A percentile compares a stretch with the other conserved stretches of the same genome.
These are phyloP conservation scores for Clarias magur DNA, from an alignment of 2,113 vertebrate species.

Conservation along the genomic window DNA sequence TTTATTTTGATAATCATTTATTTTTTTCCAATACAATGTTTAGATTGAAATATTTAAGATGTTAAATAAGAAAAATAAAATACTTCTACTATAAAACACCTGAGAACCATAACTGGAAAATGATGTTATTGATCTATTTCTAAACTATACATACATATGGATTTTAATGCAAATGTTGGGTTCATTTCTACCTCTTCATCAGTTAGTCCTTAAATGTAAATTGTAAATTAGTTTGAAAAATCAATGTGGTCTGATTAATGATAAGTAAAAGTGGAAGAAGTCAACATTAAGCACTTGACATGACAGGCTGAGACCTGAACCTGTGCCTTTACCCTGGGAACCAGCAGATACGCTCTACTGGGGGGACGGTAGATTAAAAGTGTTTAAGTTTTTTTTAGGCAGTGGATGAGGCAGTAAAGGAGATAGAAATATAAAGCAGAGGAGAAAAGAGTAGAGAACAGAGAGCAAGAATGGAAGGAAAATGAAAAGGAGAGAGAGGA, in stretches of 20 bases:
- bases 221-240: background rate
- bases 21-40: background rate
- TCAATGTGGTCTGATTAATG: background rate
- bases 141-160: background rate
- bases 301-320: background rate
- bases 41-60: background rate
- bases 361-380: background rate
- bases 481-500: background rate
- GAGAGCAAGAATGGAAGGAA: background rate
- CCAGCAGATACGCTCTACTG: background rate
- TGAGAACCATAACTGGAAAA: no score
- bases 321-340: background rate
- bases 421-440: background rate
- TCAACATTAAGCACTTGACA: background rate
- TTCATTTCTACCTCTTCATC: background rate
- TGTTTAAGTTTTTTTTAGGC: background rate
- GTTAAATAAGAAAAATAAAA: no score
- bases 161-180: background rate
- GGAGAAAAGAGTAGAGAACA: background rate
- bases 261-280: background rate
- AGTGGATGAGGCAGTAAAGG: background rate
- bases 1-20: background rate
- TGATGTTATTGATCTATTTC: no score
- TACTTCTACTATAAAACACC: background rate
- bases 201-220: background rate